A percentile compares a stretch with the other conserved stretches of the same genome.
Evolutionary conservation across 2,888 invertebrate species (phyloP).

Genomic region (Pandemis heparana): DNA sequence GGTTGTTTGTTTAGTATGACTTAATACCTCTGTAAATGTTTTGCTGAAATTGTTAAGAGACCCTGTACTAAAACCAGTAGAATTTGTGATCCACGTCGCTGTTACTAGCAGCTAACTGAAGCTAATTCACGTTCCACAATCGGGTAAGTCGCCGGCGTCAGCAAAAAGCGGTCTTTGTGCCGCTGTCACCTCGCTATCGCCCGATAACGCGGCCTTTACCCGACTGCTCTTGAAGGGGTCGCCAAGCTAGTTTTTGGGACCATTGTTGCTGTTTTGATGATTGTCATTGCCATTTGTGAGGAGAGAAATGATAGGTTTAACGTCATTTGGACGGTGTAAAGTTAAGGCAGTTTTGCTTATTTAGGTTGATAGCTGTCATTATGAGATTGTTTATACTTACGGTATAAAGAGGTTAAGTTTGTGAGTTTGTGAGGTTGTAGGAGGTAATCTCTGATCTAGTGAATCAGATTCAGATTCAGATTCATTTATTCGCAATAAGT

Average conservation of each 20-base stretch:
- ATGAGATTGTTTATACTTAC: no score
- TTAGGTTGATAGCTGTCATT: not conserved
- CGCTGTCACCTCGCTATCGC: not conserved
- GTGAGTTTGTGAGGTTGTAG: no score
- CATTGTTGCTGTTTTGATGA: constrained; percentile 6
- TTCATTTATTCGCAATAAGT: no score
- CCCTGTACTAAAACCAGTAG: no score
- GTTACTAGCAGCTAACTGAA: not conserved
- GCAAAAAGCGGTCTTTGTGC: constrained; percentile 11
- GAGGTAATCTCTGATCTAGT: no score
- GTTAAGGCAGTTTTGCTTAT: not conserved
- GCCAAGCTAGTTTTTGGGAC: constrained; percentile 9
- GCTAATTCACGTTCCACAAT: not conserved
- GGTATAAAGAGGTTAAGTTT: no score
- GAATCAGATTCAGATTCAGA: no score
- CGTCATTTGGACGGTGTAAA: not conserved
- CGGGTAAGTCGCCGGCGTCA: not conserved
- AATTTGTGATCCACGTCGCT: not conserved
- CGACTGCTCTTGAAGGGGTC: constrained; percentile 8
- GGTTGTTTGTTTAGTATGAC: no score
- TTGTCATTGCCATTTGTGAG: not conserved
- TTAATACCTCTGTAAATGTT: no score
- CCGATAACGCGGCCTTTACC: constrained; percentile 4
- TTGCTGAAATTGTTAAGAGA: no score
- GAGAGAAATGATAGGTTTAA: not conserved